Evolutionary conservation across 2,797 vertebrate species (phyloP).

Genomic region (Darevskia nairensis): DNA sequence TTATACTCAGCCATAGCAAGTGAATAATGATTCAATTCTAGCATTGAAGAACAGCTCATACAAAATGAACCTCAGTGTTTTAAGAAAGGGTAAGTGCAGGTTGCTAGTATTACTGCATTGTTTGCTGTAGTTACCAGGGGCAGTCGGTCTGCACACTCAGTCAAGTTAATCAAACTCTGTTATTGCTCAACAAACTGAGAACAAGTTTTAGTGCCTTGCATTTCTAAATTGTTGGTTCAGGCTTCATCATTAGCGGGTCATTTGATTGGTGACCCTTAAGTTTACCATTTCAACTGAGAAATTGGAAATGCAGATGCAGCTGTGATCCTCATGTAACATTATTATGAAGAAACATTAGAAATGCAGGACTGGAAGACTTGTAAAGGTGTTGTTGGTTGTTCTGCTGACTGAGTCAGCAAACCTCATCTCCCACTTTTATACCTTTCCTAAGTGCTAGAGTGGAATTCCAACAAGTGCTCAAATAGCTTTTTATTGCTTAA

Average conservation of each 20-base stretch:
- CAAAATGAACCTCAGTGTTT: not conserved
- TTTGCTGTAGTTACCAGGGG: not conserved
- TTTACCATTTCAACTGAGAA: not conserved
- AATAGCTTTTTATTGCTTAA: conserved; percentile 5
- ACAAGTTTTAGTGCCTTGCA: not conserved
- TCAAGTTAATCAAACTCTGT: not conserved
- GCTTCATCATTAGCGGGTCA: not conserved
- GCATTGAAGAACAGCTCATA: conserved; percentile 17
- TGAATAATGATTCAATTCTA: conserved; percentile 9
- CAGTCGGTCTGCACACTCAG: not conserved
- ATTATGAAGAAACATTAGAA: not conserved
- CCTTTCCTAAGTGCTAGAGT: not conserved
- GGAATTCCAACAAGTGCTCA: not conserved
- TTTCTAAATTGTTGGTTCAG: not conserved
- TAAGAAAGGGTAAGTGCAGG: not conserved
- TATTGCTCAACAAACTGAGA: not conserved
- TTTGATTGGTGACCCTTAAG: not conserved
- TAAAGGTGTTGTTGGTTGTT: not conserved
- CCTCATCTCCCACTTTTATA: not conserved
- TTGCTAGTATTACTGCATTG: not conserved
- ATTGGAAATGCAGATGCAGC: not conserved
- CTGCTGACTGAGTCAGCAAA: not conserved
- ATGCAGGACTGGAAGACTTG: not conserved
- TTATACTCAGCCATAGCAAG: not conserved
- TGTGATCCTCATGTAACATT: not conserved